Conservation (phyloP, 2,888 invertebrate species). For the Lithophane ornitopus region DNA sequence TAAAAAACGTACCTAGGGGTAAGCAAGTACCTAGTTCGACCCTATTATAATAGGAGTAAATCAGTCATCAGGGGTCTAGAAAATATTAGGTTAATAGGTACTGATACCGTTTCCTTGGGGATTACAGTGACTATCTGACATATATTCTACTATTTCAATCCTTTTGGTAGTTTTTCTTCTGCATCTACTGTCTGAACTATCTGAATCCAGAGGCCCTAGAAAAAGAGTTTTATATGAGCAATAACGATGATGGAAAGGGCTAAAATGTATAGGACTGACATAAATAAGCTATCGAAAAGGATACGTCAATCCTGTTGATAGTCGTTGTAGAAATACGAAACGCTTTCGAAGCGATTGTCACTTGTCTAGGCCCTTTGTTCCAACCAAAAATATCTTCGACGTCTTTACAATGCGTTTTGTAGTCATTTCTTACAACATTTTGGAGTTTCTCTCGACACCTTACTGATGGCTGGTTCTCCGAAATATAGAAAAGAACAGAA, state of each 20-base stretch:
- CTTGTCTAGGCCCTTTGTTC: too few species aligned
- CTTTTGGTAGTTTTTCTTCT: neutral
- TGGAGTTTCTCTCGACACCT: too few species aligned
- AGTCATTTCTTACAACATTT: neutral
- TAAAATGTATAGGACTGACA: too few species aligned
- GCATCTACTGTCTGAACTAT: neutral
- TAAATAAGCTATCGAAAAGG: too few species aligned
- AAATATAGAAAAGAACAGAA: neutral
- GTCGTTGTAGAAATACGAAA: too few species aligned
- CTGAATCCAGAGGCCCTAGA: too few species aligned
- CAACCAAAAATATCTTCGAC: too few species aligned
- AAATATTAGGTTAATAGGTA: slow-evolving; percentile 4
- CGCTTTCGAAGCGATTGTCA: too few species aligned
- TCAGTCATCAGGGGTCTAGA: neutral
- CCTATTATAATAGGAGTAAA: neutral
- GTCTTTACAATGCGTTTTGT: neutral
- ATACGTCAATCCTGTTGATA: too few species aligned
- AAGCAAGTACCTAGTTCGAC: too few species aligned
- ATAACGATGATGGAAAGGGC: too few species aligned
- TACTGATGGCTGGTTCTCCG: neutral
- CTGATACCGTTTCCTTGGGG: neutral
- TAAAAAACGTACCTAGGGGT: neutral
- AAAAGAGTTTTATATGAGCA: too few species aligned
- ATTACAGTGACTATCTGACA: neutral
- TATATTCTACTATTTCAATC: neutral